Percentiles rank a stretch among this genome's conserved stretches.
These are phyloP conservation scores for Polypterus senegalus DNA, from an alignment of 2,113 vertebrate genomes.

Conservation along the genomic window DNA sequence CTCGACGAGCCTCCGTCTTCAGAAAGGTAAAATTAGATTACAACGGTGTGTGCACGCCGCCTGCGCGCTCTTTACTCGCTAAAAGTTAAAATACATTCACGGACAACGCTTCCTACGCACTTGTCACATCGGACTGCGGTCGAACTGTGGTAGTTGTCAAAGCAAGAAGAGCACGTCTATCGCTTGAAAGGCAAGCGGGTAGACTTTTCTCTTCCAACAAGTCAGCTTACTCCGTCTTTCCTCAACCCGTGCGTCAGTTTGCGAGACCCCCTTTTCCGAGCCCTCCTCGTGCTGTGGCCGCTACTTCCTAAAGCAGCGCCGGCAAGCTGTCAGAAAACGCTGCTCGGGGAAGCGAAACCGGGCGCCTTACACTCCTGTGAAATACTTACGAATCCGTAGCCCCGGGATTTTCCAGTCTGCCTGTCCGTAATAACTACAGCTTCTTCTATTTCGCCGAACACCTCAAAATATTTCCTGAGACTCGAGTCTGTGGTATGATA, in stretches of 20 bases:
- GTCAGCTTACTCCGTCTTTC: not conserved
- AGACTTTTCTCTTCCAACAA: too few relatives aligned
- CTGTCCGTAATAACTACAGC: slow-evolving; percentile 93
- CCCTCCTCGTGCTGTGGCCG: not conserved
- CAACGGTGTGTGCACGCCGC: too few relatives aligned
- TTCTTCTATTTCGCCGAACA: slow-evolving; percentile 95
- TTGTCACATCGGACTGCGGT: too few relatives aligned
- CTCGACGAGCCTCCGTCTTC: too few relatives aligned
- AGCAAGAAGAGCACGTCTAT: too few relatives aligned
- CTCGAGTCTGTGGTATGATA: slow-evolving; percentile 96
- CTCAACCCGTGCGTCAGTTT: not conserved
- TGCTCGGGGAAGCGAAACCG: not conserved
- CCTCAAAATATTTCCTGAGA: slow-evolving; percentile 96
- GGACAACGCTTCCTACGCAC: too few relatives aligned
- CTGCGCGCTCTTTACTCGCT: too few relatives aligned
- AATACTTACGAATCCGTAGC: slow-evolving; percentile 94
- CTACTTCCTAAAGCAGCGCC: not conserved
- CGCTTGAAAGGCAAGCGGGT: too few relatives aligned
- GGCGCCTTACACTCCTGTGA: not conserved
- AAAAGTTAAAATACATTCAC: too few relatives aligned
- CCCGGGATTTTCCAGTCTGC: slow-evolving; percentile 91
- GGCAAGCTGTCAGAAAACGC: not conserved
- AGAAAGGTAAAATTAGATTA: too few relatives aligned
- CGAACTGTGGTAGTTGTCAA: too few relatives aligned
- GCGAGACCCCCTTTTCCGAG: not conserved